phyloP scores from a whole-genome alignment of 2,888 invertebrate species.

The Peribatodes rhomboidaria region DNA sequence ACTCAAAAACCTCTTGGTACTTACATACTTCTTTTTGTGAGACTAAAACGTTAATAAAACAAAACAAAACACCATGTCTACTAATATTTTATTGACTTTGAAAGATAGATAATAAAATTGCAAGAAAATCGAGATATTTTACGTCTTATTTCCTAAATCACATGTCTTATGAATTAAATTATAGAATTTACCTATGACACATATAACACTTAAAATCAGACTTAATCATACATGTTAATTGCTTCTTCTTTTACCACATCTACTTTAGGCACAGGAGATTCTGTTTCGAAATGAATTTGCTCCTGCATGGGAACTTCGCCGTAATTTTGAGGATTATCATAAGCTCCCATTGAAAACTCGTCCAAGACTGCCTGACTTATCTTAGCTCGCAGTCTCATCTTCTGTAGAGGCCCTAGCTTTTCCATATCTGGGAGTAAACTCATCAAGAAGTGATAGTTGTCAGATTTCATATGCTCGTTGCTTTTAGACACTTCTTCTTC shows the following conservation, averaged over 20 bases:
- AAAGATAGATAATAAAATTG: background rate
- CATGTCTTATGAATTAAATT: background rate
- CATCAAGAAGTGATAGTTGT: constrained; percentile 48
- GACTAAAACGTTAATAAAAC: no score
- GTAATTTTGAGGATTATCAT: constrained; percentile 23
- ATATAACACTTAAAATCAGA: background rate
- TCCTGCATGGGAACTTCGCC: constrained; percentile 23
- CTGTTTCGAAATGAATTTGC: constrained; percentile 22
- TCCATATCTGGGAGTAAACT: constrained; percentile 47
- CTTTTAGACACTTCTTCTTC: constrained; percentile 43
- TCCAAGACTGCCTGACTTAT: constrained; percentile 45
- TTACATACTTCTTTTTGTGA: no score
- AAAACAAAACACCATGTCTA: background rate
- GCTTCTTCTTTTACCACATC: constrained; percentile 41
- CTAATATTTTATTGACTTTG: background rate
- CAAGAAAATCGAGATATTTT: background rate
- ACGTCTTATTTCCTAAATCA: background rate
- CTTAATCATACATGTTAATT: constrained; percentile 44
- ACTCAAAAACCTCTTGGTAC: no score
- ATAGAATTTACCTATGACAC: background rate
- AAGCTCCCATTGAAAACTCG: constrained; percentile 31
- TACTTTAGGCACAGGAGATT: background rate
- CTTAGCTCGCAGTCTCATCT: constrained; percentile 44
- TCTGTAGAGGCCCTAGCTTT: constrained; percentile 41
- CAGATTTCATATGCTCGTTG: constrained; percentile 36